phyloP scores from a whole-genome alignment of 2,113 vertebrate genomes.

The Phaethon lepturus region DNA sequence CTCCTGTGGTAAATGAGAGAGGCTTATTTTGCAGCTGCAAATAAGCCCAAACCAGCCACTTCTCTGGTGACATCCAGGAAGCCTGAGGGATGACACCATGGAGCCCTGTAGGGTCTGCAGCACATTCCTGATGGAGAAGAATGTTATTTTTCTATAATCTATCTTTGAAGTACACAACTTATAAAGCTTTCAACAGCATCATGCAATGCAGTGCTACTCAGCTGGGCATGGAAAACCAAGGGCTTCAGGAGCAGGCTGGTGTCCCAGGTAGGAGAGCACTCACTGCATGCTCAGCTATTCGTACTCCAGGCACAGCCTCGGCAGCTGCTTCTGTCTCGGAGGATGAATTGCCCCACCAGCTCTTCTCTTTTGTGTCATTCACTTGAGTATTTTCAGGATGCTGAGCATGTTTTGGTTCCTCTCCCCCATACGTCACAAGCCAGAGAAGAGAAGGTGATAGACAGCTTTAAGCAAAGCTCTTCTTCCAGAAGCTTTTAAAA shows the following conservation, averaged over 20 bases:
- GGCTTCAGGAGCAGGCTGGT: not conserved
- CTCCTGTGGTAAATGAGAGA: not conserved
- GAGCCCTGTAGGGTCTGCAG: not conserved
- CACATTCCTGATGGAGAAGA: too few species aligned
- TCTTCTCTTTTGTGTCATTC: not conserved
- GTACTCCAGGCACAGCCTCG: not conserved
- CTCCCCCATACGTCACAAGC: too few species aligned
- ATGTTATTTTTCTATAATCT: not conserved
- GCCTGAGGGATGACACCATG: not conserved
- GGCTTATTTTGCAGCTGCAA: not conserved
- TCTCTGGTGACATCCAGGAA: not conserved
- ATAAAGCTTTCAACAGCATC: not conserved
- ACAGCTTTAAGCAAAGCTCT: not conserved
- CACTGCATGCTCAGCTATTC: not conserved
- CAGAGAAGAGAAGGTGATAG: not conserved
- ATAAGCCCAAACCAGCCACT: not conserved
- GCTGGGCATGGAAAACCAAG: not conserved
- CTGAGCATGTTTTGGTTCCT: not conserved
- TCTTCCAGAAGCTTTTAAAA: not conserved
- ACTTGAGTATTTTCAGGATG: not conserved
- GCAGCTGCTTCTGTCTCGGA: not conserved
- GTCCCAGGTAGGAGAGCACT: not conserved
- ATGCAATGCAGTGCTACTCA: fast-evolving
- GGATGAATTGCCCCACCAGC: too few species aligned
- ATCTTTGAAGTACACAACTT: not conserved